Percentiles rank a stretch among this genome's conserved stretches.
phyloP scores from a whole-genome alignment of 2,888 invertebrate genomes.

The Coleophora flavipennella region DNA sequence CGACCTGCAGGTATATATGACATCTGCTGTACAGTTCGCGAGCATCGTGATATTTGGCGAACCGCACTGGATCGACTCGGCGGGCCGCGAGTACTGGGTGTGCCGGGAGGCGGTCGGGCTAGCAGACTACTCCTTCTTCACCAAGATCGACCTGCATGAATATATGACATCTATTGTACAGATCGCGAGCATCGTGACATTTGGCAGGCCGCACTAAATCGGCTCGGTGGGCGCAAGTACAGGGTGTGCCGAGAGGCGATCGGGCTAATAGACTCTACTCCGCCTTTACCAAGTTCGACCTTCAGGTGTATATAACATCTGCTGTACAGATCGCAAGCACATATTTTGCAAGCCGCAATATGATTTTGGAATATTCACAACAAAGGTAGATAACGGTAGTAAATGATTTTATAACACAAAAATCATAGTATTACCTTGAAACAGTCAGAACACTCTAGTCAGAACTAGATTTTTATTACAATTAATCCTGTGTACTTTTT shows the following conservation, averaged over 20 bases:
- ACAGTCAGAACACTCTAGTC: too few relatives aligned
- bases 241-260: conserved; percentile 93
- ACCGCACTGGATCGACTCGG: conserved; percentile 93
- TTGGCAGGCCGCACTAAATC: conserved; percentile 95
- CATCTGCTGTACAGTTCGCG: too few relatives aligned
- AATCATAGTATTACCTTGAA: too few relatives aligned
- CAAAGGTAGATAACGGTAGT: too few relatives aligned
- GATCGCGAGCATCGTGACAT: conserved; percentile 87
- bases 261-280: conserved; percentile 96
- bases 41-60: conserved; percentile 90
- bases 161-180: too few relatives aligned
- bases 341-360: conserved; percentile 94
- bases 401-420: too few relatives aligned
- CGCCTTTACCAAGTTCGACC: conserved; percentile 95
- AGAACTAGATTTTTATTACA: too few relatives aligned
- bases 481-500: too few relatives aligned
- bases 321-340: too few relatives aligned
- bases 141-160: conserved; percentile 95
- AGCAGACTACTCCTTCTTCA: conserved; percentile 97
- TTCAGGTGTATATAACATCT: too few relatives aligned
- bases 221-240: conserved; percentile 91
- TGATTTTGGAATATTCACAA: too few relatives aligned
- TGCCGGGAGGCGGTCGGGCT: conserved; percentile 94
- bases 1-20: conserved; percentile 92
- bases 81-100: conserved; percentile 91